Evolutionary conservation across 2,797 vertebrate species (phyloP).

Genomic region (Cossypha niveicapilla): DNA sequence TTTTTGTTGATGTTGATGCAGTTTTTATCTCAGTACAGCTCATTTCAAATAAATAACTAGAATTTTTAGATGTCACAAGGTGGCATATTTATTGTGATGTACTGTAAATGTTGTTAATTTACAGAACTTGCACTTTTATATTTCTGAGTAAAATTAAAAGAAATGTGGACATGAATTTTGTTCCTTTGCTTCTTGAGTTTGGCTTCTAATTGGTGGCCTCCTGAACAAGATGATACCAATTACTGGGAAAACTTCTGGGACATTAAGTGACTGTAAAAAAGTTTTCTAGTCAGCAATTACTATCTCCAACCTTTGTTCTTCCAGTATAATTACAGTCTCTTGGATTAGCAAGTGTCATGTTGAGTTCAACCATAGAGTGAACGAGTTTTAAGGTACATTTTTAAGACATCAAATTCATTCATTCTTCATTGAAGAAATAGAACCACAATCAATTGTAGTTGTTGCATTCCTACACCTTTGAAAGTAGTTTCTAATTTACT

Average conservation of each 20-base stretch:
- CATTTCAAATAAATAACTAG: constrained; percentile 39
- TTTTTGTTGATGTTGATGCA: constrained; percentile 60
- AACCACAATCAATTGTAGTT: background rate
- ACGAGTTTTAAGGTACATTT: background rate
- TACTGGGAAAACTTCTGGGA: background rate
- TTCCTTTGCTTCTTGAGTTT: constrained; percentile 29
- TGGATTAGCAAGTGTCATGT: background rate
- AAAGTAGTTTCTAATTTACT: background rate
- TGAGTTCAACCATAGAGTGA: background rate
- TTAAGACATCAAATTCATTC: background rate
- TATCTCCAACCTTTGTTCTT: constrained; percentile 16
- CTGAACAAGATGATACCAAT: background rate
- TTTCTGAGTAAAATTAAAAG: constrained; percentile 68
- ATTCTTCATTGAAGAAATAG: background rate
- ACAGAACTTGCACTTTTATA: constrained; percentile 71
- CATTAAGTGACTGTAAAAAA: background rate
- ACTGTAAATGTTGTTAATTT: constrained; percentile 67
- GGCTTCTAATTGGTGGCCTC: background rate
- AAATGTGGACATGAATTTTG: background rate
- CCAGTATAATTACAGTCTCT: background rate
- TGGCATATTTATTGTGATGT: constrained; percentile 70
- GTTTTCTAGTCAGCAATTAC: background rate
- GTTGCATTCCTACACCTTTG: background rate
- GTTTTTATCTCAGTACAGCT: constrained; percentile 58
- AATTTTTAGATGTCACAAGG: constrained; percentile 63